These are phyloP conservation scores for Calcarius ornatus DNA, from an alignment of 2,113 vertebrate species.

Conservation along the genomic window DNA sequence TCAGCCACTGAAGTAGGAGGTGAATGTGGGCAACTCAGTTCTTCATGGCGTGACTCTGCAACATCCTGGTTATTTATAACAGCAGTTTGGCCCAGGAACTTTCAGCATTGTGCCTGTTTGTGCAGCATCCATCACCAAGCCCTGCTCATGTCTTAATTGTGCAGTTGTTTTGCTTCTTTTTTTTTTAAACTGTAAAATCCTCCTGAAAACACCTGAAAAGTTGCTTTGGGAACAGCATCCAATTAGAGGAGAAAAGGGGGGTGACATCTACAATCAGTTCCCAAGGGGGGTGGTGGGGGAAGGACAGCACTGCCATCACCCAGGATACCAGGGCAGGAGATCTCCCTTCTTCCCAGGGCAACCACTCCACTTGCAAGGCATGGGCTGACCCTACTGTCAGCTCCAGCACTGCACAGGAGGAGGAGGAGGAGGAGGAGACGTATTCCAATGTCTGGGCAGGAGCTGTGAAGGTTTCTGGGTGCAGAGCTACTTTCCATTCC, in stretches of 20 bases:
- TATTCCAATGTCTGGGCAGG: not conserved
- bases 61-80: not conserved
- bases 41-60: not conserved
- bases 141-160: not conserved
- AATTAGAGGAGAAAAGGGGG: not conserved
- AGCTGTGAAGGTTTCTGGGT: not conserved
- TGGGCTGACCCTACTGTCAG: not conserved
- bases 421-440: not conserved
- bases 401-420: not conserved
- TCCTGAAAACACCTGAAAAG: not conserved
- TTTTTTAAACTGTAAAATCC: not conserved
- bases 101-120: not conserved
- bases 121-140: not conserved
- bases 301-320: not conserved
- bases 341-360: not conserved
- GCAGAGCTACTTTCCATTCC: not conserved
- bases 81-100: not conserved
- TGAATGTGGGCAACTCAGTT: not conserved
- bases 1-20: not conserved
- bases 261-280: not conserved
- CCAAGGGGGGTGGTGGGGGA: not conserved
- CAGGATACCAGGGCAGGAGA: not conserved
- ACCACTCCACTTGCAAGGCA: not conserved
- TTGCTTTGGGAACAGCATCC: not conserved
- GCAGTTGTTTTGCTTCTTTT: not conserved